Base-by-base conservation (phyloP, 2,888 invertebrate species). In the Sclerodermus sp. region DNA sequence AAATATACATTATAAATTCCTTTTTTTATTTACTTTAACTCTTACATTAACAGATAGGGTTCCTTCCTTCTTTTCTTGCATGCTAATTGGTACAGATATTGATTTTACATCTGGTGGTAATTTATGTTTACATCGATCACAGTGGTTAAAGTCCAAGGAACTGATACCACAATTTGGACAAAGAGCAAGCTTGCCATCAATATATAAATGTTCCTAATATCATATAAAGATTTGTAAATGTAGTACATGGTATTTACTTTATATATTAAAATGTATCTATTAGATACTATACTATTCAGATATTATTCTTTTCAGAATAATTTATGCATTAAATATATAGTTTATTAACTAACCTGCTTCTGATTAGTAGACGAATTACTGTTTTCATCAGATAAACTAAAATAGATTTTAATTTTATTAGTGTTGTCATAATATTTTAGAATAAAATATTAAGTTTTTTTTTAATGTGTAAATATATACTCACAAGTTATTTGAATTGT, bases 81-180 rank as follows among this genome's bases (percentile, higher is more conserved):
- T 58, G 44, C 58, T 60, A 51, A 58, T 47, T 12, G 55, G 50
- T 58, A 77, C 68, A 18, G 78, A 77, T 45, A 81, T 72, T 1
- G 79, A 65, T 78, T 89, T 90, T 29, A 89, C 88, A 67, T 88
- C 86, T 54, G 88, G 88, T 1, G 86, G 84, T 63, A 90, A 84
- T 69, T 86, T 84, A 66, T 86, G 81, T 72, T 84, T 85, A 80
- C 90, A 90, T 61, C 84, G 77, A 77, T 88, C 85, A 79, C 94
- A 94, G 54, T 85, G 85, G 63, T 86, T 87, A 74, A 92, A 90
- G 76, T 92, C 88, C 64, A 84, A 83, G 45, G 91, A 91, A 40
- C 87, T 83, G 70, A 88, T 87, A 14, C 93, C 93, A 76, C 94
- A 94, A 58, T 84, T 83, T 57, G 85, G 84, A 77, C 94, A 94